These are phyloP conservation scores for Heliconius aoede DNA, from an alignment of 2,888 invertebrate species.

Conservation along the genomic window DNA sequence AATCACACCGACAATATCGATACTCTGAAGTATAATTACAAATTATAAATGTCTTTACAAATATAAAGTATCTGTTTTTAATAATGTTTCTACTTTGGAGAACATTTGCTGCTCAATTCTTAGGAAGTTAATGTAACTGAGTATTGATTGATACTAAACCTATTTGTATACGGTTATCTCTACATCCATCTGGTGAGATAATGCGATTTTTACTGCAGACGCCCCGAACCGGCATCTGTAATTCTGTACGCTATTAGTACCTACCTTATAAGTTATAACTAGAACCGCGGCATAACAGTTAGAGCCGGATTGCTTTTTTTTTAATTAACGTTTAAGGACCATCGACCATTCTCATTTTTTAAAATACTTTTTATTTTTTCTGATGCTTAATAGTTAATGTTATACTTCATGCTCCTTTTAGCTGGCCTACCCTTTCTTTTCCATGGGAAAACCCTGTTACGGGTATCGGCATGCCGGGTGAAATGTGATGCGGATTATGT, in stretches of 20 bases:
- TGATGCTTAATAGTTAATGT: not conserved
- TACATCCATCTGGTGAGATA: not conserved
- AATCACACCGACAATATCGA: no score
- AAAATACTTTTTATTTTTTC: not conserved
- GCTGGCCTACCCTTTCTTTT: no score
- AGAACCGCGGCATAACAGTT: not conserved
- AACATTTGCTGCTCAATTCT: no score
- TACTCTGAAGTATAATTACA: not conserved
- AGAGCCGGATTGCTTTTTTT: not conserved
- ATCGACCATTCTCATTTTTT: not conserved
- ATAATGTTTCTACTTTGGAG: no score
- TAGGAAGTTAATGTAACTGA: not conserved
- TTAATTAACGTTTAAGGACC: not conserved
- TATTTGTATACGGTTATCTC: not conserved
- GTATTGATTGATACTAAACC: not conserved
- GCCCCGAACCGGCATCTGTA: not conserved
- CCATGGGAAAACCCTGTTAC: no score
- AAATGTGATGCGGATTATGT: no score
- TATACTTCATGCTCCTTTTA: no score
- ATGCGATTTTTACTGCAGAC: not conserved
- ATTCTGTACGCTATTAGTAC: not conserved
- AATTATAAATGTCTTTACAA: not conserved
- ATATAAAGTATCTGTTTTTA: no score
- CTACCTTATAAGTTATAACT: not conserved
- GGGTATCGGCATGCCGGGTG: no score